Evolutionary conservation across 2,888 invertebrate species (phyloP), one percentile per base, ranked within the genome.

Genomic region (Eubasilissa splendida): DNA sequence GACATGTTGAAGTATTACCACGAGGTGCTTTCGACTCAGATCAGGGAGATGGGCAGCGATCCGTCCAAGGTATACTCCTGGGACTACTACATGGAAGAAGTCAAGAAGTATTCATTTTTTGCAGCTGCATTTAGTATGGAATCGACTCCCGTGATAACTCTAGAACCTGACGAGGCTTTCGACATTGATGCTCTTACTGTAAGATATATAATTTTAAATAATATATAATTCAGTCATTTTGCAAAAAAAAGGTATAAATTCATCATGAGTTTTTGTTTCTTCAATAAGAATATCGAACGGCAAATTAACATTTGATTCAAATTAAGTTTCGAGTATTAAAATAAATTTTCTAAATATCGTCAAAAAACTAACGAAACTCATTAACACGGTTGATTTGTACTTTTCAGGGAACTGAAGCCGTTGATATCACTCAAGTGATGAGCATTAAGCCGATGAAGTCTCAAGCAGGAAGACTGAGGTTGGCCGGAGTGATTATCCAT

Each of bases 341-440:
- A 4, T 42, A 42, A 42, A 42, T 1, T 22, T 22, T 22, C 22
- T 22, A 22, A 22, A 22, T 22, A 22, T 22, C 22, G 1, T 1
- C 22, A 22, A 22, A 22, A 22, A 22, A 22, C 22, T 22, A 22
- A 22, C 22, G 22, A 22, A 22, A 22, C 22, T 22, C 22, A 7
- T 42, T 42, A 42, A 42, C 42, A 42, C 4, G 3, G 3, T 5
- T 42, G 42, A 42, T 5, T 42, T 71, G 9, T 11, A 8, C 70
- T 58, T 78, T 79, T 53, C 87, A 92, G 90, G 92, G 92, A 10
- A 90, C 91, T 5, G 86, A 91, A 65, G 89, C 89, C 54, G 84
- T 90, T 50, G 90, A 93, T 82, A 90, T 95, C 31, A 92, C 92
- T 33, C 92, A 93, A 80, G 89, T 95, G 3, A 95, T 94, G 94